Evolutionary conservation across 2,888 invertebrate species (phyloP), one percentile per base, ranked within the genome.

Genomic region (Lamellibrachia columna): DNA sequence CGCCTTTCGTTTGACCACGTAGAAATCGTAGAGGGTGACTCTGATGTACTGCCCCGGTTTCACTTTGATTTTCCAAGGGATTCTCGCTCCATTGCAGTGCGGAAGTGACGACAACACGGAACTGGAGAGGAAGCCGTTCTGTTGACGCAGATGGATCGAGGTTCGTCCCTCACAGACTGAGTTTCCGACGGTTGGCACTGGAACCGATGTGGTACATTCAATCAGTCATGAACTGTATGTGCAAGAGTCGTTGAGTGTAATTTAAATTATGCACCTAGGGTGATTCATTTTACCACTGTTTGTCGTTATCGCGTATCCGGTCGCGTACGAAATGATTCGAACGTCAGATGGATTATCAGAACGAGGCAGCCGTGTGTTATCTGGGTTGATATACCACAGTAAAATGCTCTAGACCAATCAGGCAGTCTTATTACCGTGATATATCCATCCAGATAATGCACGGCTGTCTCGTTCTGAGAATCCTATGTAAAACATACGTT

Each of bases 121-220:
- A n/a, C 75, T 75, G 75, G 75, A 75, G 75, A 75, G 75, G 75
- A 75, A 75, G 15, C 75, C 75, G 75, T 15, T 75, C 75, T 75
- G 75, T 75, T 75, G 75, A 22, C 75, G 75, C 75, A 75, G 2
- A n/a, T 75, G 75, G 75, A 75, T 75, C 22, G 75, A 75, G 75
- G 75, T 75, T 15, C 75, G 75, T 15, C 75, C 75, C n/a, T 75
- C 75, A 22, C 75, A 75, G 22, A 75, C 75, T 3, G 75, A 75
- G 22, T 75, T n/a, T 6, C 75, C 75, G 75, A 75, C 22, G 75
- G 75, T 75, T 75, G 75, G 75, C 75, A 75, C 75, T 75, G 75
- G 75, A 75, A 75, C 75, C 75, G 75, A 40, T 40, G 40, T 40
- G 40, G 40, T 40, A 40, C 40, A 40, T 40, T 40, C 40, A 40